Base-by-base conservation (phyloP, 2,113 vertebrate species). In the Brevimyrus niger region DNA sequence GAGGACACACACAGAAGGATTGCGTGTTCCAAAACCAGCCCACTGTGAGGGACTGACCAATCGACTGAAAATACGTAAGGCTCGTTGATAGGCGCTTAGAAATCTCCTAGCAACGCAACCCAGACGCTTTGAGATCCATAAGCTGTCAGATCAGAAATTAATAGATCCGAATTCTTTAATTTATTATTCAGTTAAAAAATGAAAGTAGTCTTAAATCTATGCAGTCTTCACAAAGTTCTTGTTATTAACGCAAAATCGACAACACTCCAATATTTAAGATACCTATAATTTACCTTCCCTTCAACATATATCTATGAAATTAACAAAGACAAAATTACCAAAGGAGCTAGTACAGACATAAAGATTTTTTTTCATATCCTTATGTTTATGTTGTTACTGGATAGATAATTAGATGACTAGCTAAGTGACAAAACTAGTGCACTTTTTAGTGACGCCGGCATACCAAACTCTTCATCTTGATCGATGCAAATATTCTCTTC, bases 391-490 rank as follows among this genome's bases (percentile, higher is more conserved):
- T 38, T 19, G 31, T 17, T 76, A 38, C 69, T 76, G 35, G 35
- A 76, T 38, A 76, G 0, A 31, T 23, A 35, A 15, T 38, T 76
- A 38, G 31, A 76, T 76, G 35, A 17, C 8, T 76, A 19, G 13
- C 27, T 76, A 7, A 31, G 15, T 38, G 31, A 76, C 11, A 5
- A 35, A 76, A 76, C 27, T 55, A 76, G 5, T 76, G 38, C 31
- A 38, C 27, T 38, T 38, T 31, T 82, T 46, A 42, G 5, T 35
- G 11, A 44, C 19, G 3, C 15, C 8, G 47, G 82, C 94, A 94
- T 92, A 96, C 95, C 96, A 95, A 95, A 96, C 90, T 96, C 95
- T 91, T 93, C 94, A 91, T 94, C 95, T 89, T 95, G 94, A 85
- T 96, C 95, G 89, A 95, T 95, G 50, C 90, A 94, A 48, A 94